Evolutionary conservation across 2,797 vertebrate species (phyloP).

Genomic region (Aldrovandia affinis): DNA sequence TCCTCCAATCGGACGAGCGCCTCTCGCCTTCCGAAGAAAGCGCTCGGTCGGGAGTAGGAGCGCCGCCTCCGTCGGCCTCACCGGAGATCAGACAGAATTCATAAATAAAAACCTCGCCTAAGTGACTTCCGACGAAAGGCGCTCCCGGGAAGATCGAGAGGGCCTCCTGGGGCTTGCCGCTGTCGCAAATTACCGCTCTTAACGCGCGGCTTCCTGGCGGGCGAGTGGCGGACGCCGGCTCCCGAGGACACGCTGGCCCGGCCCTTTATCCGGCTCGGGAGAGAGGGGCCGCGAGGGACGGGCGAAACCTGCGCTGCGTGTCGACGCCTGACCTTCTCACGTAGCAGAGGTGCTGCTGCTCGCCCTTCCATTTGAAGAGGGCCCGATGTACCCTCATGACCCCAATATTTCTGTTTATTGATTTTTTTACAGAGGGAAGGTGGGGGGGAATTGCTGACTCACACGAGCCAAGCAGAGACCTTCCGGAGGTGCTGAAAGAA

Average conservation of each 20-base stretch:
- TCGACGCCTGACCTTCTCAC: slow-evolving; percentile 22
- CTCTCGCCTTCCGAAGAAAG: slow-evolving; percentile 1
- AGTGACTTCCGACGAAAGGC: slow-evolving; percentile 37
- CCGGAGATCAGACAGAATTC: slow-evolving; percentile 65
- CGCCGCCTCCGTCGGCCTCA: slow-evolving; percentile 16
- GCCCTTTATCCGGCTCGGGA: not conserved
- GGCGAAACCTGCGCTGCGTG: not conserved
- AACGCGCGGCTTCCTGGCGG: slow-evolving; percentile 2
- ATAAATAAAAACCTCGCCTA: slow-evolving; percentile 67
- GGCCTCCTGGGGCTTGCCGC: not conserved
- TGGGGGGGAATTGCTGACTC: not conserved
- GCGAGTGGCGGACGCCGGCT: not conserved
- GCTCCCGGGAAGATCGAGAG: not conserved
- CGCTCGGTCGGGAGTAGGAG: slow-evolving; percentile 18
- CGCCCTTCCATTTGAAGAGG: not conserved
- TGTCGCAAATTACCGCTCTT: slow-evolving; percentile 15
- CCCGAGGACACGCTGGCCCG: not conserved
- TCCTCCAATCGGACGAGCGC: slow-evolving; percentile 24
- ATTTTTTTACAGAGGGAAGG: not conserved
- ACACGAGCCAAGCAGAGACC: not conserved
- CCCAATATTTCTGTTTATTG: not conserved
- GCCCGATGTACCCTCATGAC: not conserved
- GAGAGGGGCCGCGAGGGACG: not conserved
- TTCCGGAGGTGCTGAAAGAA: slow-evolving; percentile 1
- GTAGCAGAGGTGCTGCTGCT: not conserved